Base-by-base conservation (phyloP, 2,797 vertebrate genomes). In the Botia almorhae region DNA sequence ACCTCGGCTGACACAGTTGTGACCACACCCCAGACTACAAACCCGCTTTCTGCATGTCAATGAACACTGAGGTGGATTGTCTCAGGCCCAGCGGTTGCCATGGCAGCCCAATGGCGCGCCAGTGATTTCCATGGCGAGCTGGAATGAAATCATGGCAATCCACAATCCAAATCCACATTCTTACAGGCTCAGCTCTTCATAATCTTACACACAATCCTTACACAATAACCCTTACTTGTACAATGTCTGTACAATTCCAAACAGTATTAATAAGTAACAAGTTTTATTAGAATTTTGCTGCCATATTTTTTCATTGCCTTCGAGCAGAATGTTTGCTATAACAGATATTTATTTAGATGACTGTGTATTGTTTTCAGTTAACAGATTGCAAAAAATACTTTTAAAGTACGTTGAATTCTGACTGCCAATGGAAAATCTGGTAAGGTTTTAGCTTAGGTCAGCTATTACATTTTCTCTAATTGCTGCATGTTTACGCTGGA, bases 111-210 rank as follows among this genome's bases (percentile, higher is more conserved):
- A 84, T 82, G 85, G 67, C 10, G 72, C 84, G 87, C 84, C 87
- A 89, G 85, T 78, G 87, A 90, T 91, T 89, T 89, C 83, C 83
- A 13, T 81, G 76, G 73, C 39, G 55, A 83, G 87, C 85, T 89
- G 82, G 69, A 78, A 82, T 91, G 88, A 93, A 90, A 87, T 92
- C 88, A 89, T 83, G 74, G 80, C 81, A 85, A 50, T 65, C 81
- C 82, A 90, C 87, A 89, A 88, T 90, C 84, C 67, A 72, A 67
- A 69, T 81, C 69, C 75, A 39, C 87, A 91, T 92, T 92, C 90
- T 89, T 90, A 60, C 53, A 53, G 77, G 79, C 82, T 82, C 85
- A 75, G 58, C 69, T 26, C 64, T 65, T 46, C 82, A 81, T 72
- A 48, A 74, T 51, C 61, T 69, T 83, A 17, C 51, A 60, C 43